Evolutionary conservation across 2,113 vertebrate species (phyloP).

Genomic region (Oenanthe oenanthe): DNA sequence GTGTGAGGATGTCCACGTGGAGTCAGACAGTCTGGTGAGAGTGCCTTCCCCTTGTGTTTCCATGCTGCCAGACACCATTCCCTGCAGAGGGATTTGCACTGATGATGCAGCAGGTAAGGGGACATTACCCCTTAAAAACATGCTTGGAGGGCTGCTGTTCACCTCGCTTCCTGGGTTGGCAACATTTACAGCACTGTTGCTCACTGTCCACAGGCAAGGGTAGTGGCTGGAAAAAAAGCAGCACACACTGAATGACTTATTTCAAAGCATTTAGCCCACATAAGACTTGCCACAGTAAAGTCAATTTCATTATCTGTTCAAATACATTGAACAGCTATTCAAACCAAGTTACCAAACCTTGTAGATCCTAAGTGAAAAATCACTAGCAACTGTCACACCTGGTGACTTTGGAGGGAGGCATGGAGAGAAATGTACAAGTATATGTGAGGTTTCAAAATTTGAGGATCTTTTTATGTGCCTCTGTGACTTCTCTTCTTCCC

Average conservation of each 20-base stretch:
- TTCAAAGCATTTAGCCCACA: neutral
- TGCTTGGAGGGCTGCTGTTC: slow-evolving; percentile 59
- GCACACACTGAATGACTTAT: neutral
- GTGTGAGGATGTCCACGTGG: slow-evolving; percentile 82
- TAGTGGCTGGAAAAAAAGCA: slow-evolving; percentile 81
- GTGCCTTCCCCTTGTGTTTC: slow-evolving; percentile 78
- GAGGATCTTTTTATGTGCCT: neutral
- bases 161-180: slow-evolving; percentile 59
- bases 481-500: neutral
- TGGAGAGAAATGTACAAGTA: neutral
- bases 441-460: neutral
- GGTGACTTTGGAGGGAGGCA: neutral
- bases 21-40: slow-evolving; percentile 75
- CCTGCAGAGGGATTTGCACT: slow-evolving; percentile 70
- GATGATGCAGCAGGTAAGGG: slow-evolving; percentile 71
- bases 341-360: neutral
- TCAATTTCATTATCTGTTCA: neutral
- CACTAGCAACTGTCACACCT: neutral
- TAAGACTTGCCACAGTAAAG: neutral
- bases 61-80: slow-evolving; percentile 68
- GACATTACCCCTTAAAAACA: slow-evolving; percentile 78
- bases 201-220: slow-evolving; percentile 90
- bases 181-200: slow-evolving; percentile 71
- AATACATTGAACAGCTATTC: neutral
- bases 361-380: neutral